Evolutionary conservation across 1,140 invertebrate species (phyloP).

Genomic region (Lasaia peninsularis): DNA sequence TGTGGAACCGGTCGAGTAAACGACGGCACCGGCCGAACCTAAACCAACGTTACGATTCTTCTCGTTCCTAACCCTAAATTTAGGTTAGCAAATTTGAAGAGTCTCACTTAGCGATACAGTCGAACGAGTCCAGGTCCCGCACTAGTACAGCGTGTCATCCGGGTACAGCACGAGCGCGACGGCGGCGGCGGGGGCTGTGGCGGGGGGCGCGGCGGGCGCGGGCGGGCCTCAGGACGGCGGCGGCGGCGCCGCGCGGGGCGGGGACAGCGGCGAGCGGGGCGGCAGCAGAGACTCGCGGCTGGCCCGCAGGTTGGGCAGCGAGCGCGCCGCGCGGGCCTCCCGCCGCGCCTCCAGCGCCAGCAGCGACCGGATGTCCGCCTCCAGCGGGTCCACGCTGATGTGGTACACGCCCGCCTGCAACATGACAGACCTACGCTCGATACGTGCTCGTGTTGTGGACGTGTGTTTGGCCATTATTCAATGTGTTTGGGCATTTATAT

Average conservation of each 20-base stretch:
- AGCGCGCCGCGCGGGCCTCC: constrained; percentile 75
- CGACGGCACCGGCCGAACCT: too few species aligned
- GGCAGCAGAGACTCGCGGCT: constrained; percentile 81
- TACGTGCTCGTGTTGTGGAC: too few species aligned
- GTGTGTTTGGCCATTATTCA: too few species aligned
- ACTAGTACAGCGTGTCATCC: constrained; percentile 64
- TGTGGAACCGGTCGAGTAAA: too few species aligned
- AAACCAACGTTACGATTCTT: too few species aligned
- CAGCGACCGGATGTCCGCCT: constrained; percentile 72
- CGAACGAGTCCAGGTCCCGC: not conserved
- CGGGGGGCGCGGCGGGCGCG: too few species aligned
- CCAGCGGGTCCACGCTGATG: constrained; percentile 64
- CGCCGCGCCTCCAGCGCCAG: constrained; percentile 76
- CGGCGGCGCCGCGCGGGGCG: constrained; percentile 14
- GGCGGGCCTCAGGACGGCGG: constrained; percentile 15
- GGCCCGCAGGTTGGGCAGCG: constrained; percentile 82
- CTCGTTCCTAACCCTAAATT: too few species aligned
- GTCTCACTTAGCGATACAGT: not conserved
- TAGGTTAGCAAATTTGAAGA: too few species aligned
- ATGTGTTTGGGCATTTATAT: too few species aligned
- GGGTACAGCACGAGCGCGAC: constrained; percentile 43
- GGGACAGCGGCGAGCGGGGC: constrained; percentile 39
- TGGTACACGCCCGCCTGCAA: constrained; percentile 56
- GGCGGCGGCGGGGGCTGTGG: constrained; percentile 9
- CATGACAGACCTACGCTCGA: not conserved